Base-by-base conservation (phyloP, 2,797 vertebrate species). In the Tragelaphus oryx region DNA sequence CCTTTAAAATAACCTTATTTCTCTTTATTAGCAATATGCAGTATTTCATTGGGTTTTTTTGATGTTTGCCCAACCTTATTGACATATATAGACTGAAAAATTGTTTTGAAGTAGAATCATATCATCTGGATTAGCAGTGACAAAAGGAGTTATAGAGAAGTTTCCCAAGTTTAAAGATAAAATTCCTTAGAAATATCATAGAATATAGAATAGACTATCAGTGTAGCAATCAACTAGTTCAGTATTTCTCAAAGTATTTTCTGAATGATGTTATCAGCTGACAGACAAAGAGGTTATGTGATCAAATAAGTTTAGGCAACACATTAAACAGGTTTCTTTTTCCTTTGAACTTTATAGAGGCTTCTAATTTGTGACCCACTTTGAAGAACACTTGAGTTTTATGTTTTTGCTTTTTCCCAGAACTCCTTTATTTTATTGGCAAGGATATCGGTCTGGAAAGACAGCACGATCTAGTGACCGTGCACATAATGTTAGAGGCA, bases 81-180 rank as follows among this genome's bases (percentile, higher is more conserved):
- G 14, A 89, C 78, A 88, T 88, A 91, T 57, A 83, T 93, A 95
- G 33, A 59, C 78, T 91, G 59, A 90, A 87, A 59, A 87, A 71
- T 87, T 79, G 86, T 83, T 89, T 94, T 88, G 50, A 93, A 96
- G 37, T 90, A 93, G 20, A 89, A 68, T 89, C 30, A 6, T 48
- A n/a, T 88, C 8, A 37, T 83, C 93, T 96, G 54, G 37, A 86
- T 71, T 83, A 85, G 54, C 44, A 68, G 5, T 94, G 46, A 83
- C 44, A 76, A 87, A 96, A 96, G 18, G 22, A 30, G 4, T 89
- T 96, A 62, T 83, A 85, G 59, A 92, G 46, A 44, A 55, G 26
- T 86, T 79, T 81, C 20, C 52, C 46, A 87, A 41, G 17, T 84
- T 95, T 89, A 83, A 95, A 87, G 18, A 57, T 95, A 62, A 94